Evolutionary conservation across 2,113 vertebrate species (phyloP).

Genomic region (Galeopterus variegatus): DNA sequence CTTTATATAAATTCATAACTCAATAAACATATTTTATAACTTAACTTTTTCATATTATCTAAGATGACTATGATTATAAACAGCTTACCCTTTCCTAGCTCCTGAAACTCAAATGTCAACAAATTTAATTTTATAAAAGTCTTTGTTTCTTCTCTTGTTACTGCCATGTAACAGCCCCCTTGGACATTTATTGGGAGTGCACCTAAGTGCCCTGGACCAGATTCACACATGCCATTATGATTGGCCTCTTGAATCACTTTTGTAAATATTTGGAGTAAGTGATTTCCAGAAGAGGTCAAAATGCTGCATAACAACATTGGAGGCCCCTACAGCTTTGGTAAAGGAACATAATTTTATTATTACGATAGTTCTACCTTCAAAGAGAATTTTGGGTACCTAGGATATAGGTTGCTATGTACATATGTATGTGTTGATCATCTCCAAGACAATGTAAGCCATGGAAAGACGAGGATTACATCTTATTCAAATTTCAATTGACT

Average conservation of each 20-base stretch:
- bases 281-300: background rate
- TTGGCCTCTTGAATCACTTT: background rate
- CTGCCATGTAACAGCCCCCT: background rate
- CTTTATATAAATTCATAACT: conserved; percentile 40
- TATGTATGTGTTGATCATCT: background rate
- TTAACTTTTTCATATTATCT: background rate
- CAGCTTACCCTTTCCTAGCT: background rate
- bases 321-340: background rate
- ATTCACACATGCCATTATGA: background rate
- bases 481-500: background rate
- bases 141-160: background rate
- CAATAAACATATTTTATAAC: background rate
- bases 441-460: background rate
- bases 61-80: background rate
- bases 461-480: background rate
- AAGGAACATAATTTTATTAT: background rate
- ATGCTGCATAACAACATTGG: background rate
- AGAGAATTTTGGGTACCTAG: background rate
- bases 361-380: background rate
- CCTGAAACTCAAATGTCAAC: background rate
- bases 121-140: background rate
- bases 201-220: background rate
- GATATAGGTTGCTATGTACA: background rate
- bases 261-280: background rate
- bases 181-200: background rate